A percentile compares a stretch with the other conserved stretches of the same genome.
phyloP scores from a whole-genome alignment of 2,113 vertebrate species.

The Thunnus thynnus region DNA sequence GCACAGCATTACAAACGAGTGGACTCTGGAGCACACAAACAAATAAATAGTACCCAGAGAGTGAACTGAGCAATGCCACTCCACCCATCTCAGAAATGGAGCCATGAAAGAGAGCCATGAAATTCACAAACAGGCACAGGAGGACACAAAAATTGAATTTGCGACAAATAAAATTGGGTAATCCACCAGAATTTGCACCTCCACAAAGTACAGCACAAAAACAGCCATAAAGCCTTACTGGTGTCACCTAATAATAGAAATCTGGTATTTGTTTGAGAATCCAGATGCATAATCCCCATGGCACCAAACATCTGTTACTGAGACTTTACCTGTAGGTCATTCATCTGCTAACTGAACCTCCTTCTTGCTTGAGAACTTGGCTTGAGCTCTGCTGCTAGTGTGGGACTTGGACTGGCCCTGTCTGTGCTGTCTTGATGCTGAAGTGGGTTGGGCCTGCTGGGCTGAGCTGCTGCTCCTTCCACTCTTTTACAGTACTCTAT shows the following conservation, averaged over 20 bases:
- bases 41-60: conserved; percentile 18
- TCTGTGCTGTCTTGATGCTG: not conserved
- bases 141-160: conserved; percentile 24
- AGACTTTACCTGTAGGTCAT: conserved; percentile 27
- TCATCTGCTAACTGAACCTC: not conserved
- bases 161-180: conserved; percentile 16
- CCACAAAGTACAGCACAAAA: conserved; percentile 5
- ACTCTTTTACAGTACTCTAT: not conserved
- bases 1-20: not conserved
- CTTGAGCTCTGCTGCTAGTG: conserved; percentile 8
- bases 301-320: conserved; percentile 35
- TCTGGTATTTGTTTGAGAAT: conserved; percentile 3
- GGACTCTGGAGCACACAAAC: conserved; percentile 37
- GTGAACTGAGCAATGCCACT: conserved; percentile 10
- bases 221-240: not conserved
- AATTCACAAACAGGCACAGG: conserved; percentile 29
- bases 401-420: conserved; percentile 10
- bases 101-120: conserved; percentile 22
- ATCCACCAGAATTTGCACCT: conserved; percentile 13
- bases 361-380: not conserved
- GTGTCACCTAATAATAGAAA: conserved; percentile 28
- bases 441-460: not conserved
- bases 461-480: not conserved
- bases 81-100: conserved; percentile 5
- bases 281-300: not conserved